Evolutionary conservation across 1,140 invertebrate genomes (phyloP).

Genomic region (Phymastichus coffea): DNA sequence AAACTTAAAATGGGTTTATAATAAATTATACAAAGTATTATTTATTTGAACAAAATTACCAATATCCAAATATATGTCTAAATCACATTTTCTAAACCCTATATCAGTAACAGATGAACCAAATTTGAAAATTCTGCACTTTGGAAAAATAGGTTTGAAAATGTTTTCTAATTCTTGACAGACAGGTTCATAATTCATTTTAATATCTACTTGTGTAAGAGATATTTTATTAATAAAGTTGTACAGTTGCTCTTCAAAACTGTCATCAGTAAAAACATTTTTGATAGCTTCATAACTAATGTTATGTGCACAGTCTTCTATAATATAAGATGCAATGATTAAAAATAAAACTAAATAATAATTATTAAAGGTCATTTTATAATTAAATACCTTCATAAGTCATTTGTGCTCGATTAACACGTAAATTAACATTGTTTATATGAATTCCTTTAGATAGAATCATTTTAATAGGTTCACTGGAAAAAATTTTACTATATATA

Average conservation of each 20-base stretch:
- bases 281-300: constrained; percentile 28
- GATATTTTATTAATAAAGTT: constrained; percentile 50
- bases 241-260: constrained; percentile 54
- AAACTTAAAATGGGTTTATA: no score
- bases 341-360: not conserved
- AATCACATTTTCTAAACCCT: constrained; percentile 64
- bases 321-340: not conserved
- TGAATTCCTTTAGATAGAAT: not conserved
- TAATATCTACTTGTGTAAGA: constrained; percentile 50
- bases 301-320: not conserved
- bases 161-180: constrained; percentile 37
- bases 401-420: no score
- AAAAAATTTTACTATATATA: no score
- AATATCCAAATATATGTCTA: constrained; percentile 64
- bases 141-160: constrained; percentile 44
- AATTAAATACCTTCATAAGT: no score
- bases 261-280: constrained; percentile 32
- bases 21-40: no score
- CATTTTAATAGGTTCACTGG: not conserved
- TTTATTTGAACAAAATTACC: no score
- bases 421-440: not conserved
- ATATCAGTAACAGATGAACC: constrained; percentile 68
- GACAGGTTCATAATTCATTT: constrained; percentile 37
- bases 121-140: constrained; percentile 57
- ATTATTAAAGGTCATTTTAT: not conserved